These are phyloP conservation scores for Ceratothoa steindachneri DNA, from an alignment of 2,888 invertebrate genomes.

Conservation along the genomic window DNA sequence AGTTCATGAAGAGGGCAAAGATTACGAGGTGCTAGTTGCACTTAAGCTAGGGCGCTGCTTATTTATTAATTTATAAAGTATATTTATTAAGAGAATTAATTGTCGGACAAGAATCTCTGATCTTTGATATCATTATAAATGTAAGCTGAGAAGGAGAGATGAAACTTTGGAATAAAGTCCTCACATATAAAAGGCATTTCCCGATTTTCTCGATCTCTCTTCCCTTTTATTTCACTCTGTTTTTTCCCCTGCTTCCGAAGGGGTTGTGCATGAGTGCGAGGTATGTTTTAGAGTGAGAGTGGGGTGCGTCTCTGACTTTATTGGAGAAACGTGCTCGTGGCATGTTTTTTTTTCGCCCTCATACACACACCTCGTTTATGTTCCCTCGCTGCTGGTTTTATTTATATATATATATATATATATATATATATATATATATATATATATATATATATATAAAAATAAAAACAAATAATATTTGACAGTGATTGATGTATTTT, in stretches of 20 bases:
- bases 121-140: not conserved
- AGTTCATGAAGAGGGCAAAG: slow-evolving; percentile 17
- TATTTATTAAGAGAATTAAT: no score
- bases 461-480: slow-evolving; percentile 25
- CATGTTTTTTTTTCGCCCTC: no score
- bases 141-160: not conserved
- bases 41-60: not conserved
- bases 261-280: not conserved
- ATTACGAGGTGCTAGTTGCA: slow-evolving; percentile 37
- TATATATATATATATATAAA: slow-evolving; percentile 47
- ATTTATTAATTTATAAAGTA: no score
- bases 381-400: not conserved
- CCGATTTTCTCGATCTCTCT: no score
- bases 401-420: slow-evolving; percentile 35
- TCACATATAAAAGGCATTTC: no score
- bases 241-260: not conserved
- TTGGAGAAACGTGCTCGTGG: no score
- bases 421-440: slow-evolving; percentile 44
- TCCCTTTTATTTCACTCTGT: no score
- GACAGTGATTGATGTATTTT: slow-evolving; percentile 2
- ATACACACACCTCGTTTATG: not conserved
- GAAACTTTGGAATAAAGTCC: no score
- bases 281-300: not conserved
- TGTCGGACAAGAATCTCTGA: no score
- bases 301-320: no score